These are phyloP conservation scores for Coreoperca whiteheadi DNA, from an alignment of 2,113 vertebrate genomes.

Conservation along the genomic window DNA sequence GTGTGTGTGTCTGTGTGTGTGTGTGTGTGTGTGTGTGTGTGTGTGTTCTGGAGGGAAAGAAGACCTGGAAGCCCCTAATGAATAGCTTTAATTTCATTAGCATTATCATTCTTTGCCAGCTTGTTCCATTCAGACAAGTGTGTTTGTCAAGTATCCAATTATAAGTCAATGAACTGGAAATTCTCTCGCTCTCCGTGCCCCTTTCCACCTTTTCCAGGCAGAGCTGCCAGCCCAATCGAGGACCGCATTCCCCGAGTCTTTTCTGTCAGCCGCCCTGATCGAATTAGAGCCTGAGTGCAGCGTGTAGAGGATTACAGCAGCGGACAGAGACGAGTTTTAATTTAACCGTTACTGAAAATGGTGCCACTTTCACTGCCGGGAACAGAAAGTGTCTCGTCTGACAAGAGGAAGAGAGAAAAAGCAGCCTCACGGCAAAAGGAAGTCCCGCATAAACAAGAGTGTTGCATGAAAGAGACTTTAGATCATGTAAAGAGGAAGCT, in stretches of 20 bases:
- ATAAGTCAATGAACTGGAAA: constrained; percentile 52
- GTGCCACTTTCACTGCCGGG: not conserved
- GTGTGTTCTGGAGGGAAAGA: not conserved
- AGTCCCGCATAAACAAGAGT: not conserved
- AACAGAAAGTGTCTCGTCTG: not conserved
- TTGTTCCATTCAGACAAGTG: constrained; percentile 46
- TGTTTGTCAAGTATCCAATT: constrained; percentile 61
- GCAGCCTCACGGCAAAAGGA: not conserved
- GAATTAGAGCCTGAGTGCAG: constrained; percentile 54
- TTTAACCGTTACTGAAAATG: not conserved
- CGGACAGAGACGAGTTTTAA: not conserved
- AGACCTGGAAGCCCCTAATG: constrained; percentile 41
- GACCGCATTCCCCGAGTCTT: constrained; percentile 33
- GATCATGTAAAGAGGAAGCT: constrained; percentile 16
- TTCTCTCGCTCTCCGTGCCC: not conserved
- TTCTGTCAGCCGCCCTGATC: constrained; percentile 59
- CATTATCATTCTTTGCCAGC: constrained; percentile 52
- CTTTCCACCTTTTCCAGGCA: constrained; percentile 38
- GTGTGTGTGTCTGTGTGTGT: not conserved
- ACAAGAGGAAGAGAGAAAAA: constrained; percentile 4
- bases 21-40: constrained; percentile 1
- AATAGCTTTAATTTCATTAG: constrained; percentile 61
- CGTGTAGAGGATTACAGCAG: constrained; percentile 24
- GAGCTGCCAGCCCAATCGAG: constrained; percentile 27
- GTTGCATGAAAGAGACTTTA: not conserved